Base-by-base conservation (phyloP, 2,888 invertebrate genomes). In the Ectropis crepuscularia region DNA sequence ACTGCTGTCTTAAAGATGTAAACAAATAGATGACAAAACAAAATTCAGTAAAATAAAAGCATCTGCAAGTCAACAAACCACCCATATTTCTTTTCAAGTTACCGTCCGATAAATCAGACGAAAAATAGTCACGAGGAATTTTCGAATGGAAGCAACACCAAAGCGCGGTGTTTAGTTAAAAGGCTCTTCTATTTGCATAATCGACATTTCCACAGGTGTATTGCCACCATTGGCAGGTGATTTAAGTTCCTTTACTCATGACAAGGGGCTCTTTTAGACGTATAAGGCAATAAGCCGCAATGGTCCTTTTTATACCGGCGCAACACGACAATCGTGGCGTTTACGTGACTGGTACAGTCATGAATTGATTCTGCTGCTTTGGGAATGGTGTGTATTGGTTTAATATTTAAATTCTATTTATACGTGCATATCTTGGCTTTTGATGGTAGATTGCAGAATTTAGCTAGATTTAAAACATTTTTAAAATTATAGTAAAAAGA, bases 181-280 rank as follows among this genome's bases (percentile, higher is more conserved):
- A 84, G 83, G 74, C 74, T 74, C 79, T 73, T 75, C 75, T 75
- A 89, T 92, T 91, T 89, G 89, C 91, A 92, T 92, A 91, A 91
- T 90, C 90, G 89, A 90, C 88, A 86, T 87, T 88, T 85, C 87
- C 81, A 90, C 90, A 90, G 90, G 90, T 91, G 89, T 86, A 83
- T 82, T 82, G 82, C 79, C 57, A 49, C 71, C 63, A 67, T 78
- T 80, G 87, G 84, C 90, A 89, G 88, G 80, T 90, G 90, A 91
- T 91, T 91, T 91, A 90, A 87, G 88, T 86, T 75, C 83, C 78
- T 72, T 74, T 77, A 75, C 75, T 81, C 53, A 57, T 88, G 89
- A 88, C 90, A 90, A 87, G 86, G 72, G 81, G 79, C 79, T 74
- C 80, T 74, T 77, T 81, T 79, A 76, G 79, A 78, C 89, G 80